Base-by-base conservation (phyloP, 2,113 vertebrate genomes). In the Gadus chalcogrammus region DNA sequence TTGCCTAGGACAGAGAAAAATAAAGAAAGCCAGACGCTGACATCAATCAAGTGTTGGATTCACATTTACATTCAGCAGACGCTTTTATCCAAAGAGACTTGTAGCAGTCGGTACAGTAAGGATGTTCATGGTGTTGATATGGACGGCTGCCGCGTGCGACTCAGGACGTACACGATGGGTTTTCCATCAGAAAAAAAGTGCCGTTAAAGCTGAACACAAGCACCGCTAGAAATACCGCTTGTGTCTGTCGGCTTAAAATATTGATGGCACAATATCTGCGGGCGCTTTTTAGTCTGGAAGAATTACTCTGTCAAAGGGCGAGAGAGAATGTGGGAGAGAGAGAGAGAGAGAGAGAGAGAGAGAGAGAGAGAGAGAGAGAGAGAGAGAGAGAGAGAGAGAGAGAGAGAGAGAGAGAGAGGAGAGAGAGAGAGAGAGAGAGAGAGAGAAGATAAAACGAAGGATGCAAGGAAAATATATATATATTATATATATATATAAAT, bases 211-310 rank as follows among this genome's bases (percentile, higher is more conserved):
- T 75, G 80, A 83, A 84, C 80, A 75, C 82, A 63, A 76, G 68
- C 67, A 76, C 69, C 60, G 17, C 77, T 69, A 71, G 75, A 85
- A 79, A 82, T 78, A 81, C 83, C 79, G 70, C 84, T 88, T 67
- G 75, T 81, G 83, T 82, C 83, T 73, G 78, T 84, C 87, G 79
- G 83, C 61, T 80, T 87, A 83, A 86, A 85, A 82, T 76, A 80
- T 79, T 82, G 80, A 90, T 83, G 66, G 77, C 73, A 77, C 69
- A 64, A 71, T 84, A 84, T 87, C 68, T 88, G 79, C 61, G 78
- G 75, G 84, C 67, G 65, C 81, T 85, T 86, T 85, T 84, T 80
- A 69, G 82, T 81, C 84, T 81, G 55, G 55, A 68, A 77, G 76
- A 86, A 83, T 82, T 79, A 79, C 64, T 64, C 74, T 58, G 58